Base-by-base conservation (phyloP, 2,797 vertebrate genomes). In the Spinibarbus caldwelli region DNA sequence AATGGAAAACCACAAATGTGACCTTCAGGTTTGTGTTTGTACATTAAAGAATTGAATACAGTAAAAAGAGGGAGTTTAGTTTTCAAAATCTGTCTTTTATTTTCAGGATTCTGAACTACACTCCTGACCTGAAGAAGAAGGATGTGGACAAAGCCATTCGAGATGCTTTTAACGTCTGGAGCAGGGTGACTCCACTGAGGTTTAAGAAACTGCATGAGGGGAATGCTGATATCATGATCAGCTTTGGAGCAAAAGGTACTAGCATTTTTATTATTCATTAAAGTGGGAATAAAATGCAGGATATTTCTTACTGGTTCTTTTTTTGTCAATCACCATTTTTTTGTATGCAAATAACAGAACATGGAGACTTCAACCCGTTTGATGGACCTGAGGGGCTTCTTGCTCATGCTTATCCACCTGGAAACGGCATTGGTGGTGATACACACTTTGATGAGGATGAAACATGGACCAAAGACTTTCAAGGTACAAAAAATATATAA, bases 381-480 rank as follows among this genome's bases (percentile, higher is more conserved):
- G 98, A 99, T 41, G 98, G 98, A 1, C 97, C 97, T 0, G 91
- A 97, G 82, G 97, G 98, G 26, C 92, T 99, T 41, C 90, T 99
- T 90, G 98, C 98, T 88, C 98, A 99, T 4, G 98, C 98, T 75
- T 99, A 98, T 90, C 96, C 97, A 6, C 98, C 98, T 0, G 97
- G 97, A 71, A 90, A 92, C 31, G 97, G 95, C 87, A 93, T 96
- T 0, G 98, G 98, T 82, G 98, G 98, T 88, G 98, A 99, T 90
- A 97, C 97, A 62, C 98, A 99, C 93, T 99, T 99, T 90, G 98
- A 99, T 82, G 98, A 99, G 83, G 98, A 99, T 78, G 98, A 99
- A 92, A 84, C 90, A 19, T 99, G 98, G 97, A 96, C 96, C 86
- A 96, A 94, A 89, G 96, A 97, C 90, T 96, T 95, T 71, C 95